These are phyloP conservation scores for Drosophila sp. DNA, from an alignment of 1,140 invertebrate species.

Conservation along the genomic window DNA sequence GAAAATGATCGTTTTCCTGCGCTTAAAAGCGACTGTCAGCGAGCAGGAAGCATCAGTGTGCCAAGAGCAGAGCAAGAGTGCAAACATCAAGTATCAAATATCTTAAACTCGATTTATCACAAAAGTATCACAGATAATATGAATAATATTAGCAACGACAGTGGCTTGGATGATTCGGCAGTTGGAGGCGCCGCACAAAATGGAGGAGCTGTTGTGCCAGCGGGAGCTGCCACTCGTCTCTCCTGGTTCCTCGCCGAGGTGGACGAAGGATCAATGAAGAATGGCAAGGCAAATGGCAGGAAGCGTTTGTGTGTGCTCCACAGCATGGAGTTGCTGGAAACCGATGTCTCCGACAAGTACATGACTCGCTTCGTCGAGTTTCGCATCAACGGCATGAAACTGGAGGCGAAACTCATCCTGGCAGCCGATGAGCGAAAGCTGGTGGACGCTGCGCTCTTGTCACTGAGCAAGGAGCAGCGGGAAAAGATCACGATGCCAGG, in stretches of 20 bases:
- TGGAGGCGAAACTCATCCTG: constrained; percentile 72
- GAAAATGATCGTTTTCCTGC: not conserved
- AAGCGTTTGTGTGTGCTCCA: constrained; percentile 59
- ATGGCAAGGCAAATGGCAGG: constrained; percentile 47
- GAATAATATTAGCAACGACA: constrained; percentile 65
- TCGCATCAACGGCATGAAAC: constrained; percentile 50
- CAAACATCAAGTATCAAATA: too few species aligned
- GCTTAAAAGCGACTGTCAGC: constrained; percentile 39
- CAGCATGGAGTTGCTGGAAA: constrained; percentile 71
- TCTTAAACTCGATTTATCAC: too few species aligned
- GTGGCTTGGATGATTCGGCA: constrained; percentile 59
- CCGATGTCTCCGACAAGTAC: constrained; percentile 67
- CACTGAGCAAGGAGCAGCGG: constrained; percentile 52
- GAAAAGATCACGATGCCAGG: constrained; percentile 31
- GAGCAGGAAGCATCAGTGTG: constrained; percentile 42
- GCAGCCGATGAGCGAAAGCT: constrained; percentile 68
- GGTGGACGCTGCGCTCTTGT: constrained; percentile 59
- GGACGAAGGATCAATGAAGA: constrained; percentile 57
- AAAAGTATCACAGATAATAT: too few species aligned
- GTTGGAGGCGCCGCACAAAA: not conserved
- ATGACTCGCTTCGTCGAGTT: constrained; percentile 70
- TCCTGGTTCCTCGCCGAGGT: constrained; percentile 80
- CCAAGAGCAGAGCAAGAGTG: constrained; percentile 4
- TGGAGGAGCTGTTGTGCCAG: not conserved
- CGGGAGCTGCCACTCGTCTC: constrained; percentile 52